These are phyloP conservation scores for Parasteatoda tepidariorum DNA, from an alignment of 1,140 invertebrate genomes.

Conservation along the genomic window DNA sequence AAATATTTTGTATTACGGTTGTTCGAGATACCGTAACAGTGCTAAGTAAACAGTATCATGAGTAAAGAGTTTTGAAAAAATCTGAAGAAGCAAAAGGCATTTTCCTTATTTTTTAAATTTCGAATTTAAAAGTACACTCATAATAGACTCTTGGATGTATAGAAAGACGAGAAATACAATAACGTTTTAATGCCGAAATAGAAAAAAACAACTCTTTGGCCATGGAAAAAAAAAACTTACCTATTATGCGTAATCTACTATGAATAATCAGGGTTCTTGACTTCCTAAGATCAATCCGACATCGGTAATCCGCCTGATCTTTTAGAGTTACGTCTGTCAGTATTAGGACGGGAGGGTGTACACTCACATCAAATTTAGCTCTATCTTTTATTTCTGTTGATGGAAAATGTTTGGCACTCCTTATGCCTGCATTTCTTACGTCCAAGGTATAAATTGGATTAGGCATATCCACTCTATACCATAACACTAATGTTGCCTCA, in stretches of 20 bases:
- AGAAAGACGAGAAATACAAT: too few species aligned
- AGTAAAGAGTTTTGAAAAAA: too few species aligned
- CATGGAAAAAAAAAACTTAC: too few species aligned
- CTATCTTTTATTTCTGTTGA: conserved; percentile 34
- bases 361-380: conserved; percentile 50
- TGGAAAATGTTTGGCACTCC: conserved; percentile 50
- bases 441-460: conserved; percentile 64
- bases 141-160: too few species aligned
- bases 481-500: conserved; percentile 82
- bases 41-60: too few species aligned
- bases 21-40: too few species aligned
- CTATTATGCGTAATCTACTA: conserved; percentile 62
- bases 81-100: too few species aligned
- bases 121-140: too few species aligned
- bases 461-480: conserved; percentile 77
- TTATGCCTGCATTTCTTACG: conserved; percentile 46
- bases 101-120: too few species aligned
- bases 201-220: too few species aligned
- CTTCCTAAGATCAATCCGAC: conserved; percentile 88
- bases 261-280: conserved; percentile 77
- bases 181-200: too few species aligned
- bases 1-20: too few species aligned
- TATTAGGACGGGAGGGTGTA: conserved; percentile 77
- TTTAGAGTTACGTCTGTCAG: conserved; percentile 80
- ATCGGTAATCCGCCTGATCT: conserved; percentile 89